Evolutionary conservation across 2,113 vertebrate species (phyloP).

Genomic region (Fregetta grallaria): DNA sequence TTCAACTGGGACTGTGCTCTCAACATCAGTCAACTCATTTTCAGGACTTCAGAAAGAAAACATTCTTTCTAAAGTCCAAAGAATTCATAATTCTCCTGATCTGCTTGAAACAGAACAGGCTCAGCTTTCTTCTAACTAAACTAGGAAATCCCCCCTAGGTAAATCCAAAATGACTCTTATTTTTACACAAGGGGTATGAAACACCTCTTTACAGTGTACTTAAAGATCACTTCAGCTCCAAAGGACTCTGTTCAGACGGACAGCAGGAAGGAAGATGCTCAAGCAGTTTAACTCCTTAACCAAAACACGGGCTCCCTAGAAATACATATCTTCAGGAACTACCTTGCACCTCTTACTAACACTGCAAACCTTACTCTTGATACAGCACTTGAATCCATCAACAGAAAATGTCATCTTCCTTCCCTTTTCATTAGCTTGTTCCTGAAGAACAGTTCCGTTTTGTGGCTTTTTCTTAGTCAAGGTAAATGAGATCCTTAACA

Average conservation of each 20-base stretch:
- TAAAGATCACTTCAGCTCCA: background rate
- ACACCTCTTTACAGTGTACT: too few species aligned
- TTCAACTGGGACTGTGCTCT: background rate
- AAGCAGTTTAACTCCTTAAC: background rate
- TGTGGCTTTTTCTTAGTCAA: background rate
- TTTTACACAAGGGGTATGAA: background rate
- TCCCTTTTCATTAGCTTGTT: background rate
- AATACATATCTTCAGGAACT: background rate
- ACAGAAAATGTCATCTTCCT: background rate
- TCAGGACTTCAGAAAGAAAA: background rate
- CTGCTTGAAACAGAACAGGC: background rate
- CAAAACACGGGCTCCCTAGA: background rate
- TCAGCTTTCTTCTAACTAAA: background rate
- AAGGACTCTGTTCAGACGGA: background rate
- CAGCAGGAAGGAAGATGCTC: background rate
- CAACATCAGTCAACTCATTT: background rate
- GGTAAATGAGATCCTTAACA: background rate
- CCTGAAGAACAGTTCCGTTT: background rate
- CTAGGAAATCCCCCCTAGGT: background rate
- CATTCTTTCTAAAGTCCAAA: background rate
- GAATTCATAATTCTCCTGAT: conserved; percentile 23
- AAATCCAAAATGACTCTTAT: background rate
- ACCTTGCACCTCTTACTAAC: background rate
- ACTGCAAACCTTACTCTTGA: background rate
- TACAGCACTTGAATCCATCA: background rate